Percentiles rank a stretch among this genome's conserved stretches.
Evolutionary conservation across 2,888 invertebrate genomes (phyloP).

Genomic region (Drosophila villosipedis): DNA sequence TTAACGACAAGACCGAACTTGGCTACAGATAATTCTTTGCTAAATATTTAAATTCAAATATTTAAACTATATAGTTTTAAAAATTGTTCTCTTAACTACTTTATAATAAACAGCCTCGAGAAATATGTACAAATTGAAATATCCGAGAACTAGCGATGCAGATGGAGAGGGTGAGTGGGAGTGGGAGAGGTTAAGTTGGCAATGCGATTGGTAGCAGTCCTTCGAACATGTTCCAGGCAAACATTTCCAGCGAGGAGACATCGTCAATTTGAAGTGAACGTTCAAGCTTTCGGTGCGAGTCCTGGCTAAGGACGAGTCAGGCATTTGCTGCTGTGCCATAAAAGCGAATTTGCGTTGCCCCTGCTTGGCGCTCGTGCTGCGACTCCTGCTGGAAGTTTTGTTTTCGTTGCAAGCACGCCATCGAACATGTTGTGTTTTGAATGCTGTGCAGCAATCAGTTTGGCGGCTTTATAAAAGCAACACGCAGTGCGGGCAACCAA

Average conservation of each 20-base stretch:
- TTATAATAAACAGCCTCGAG: neutral
- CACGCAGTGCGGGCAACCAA: constrained; percentile 9
- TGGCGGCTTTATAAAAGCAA: constrained; percentile 65
- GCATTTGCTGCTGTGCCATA: constrained; percentile 5
- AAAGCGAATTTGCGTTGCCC: neutral
- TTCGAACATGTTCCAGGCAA: constrained; percentile 28
- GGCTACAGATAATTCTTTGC: neutral
- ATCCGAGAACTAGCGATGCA: neutral
- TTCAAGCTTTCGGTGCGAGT: constrained; percentile 51
- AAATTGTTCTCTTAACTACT: neutral
- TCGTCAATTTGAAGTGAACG: neutral
- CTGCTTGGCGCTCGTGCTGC: constrained; percentile 46
- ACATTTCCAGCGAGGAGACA: constrained; percentile 43
- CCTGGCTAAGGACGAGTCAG: constrained; percentile 25
- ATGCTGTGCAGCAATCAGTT: constrained; percentile 53
- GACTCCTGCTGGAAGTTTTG: constrained; percentile 45
- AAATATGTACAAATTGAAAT: constrained; percentile 41
- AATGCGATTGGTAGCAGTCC: constrained; percentile 27
- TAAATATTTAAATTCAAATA: neutral
- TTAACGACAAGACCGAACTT: neutral
- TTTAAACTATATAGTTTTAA: neutral
- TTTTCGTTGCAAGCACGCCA: constrained; percentile 61
- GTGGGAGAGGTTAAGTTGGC: constrained; percentile 19
- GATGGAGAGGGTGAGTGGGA: too few species aligned
- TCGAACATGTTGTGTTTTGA: constrained; percentile 78